Evolutionary conservation across 1,140 invertebrate genomes (phyloP), one percentile per base, ranked within the genome.

Genomic region (Drosophila persimilis): DNA sequence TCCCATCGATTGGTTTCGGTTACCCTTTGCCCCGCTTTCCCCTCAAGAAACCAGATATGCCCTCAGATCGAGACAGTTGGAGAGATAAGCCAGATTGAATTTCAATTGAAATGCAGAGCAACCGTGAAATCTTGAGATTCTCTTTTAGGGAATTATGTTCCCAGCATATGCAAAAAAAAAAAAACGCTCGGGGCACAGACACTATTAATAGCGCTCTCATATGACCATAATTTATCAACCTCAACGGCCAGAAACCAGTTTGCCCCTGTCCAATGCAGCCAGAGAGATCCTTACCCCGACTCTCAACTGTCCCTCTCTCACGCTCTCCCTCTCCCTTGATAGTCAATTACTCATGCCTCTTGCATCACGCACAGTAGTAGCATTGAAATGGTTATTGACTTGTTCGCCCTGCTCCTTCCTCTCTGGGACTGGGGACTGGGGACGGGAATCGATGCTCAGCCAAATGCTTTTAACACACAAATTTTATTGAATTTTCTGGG

Each of bases 401-500:
- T 7, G 31, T 9, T 8, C 24, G 9, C n/a, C 44, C 17, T 44
- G 31, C n/a, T n/a, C 41, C 29, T 24, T 57, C 46, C 46, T 46
- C 22, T 13, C 15, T 29, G 45, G 15, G 35, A 5, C 24, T 26
- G 9, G 31, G 15, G 35, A 5, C 24, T 6, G 9, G n/a, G n/a
- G n/a, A n/a, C n/a, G n/a, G 31, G 44, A 43, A 57, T 69, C 63
- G 64, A 69, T 57, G 63, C 24, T 60, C 35, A 39, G 35, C 35
- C 35, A 39, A 43, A 24, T 56, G 15, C 51, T 44, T 52, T 59
- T 58, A 47, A 46, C 52, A 56, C 53, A 55, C 58, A 61, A 53
- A 56, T 80, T 78, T 83, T 83, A 84, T 83, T 84, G 80, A 79
- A 72, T 86, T 86, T 86, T 77, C 81, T 57, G 57, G 61, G 81